phyloP scores from a whole-genome alignment of 1,140 invertebrate species.

The Papilio helenus region DNA sequence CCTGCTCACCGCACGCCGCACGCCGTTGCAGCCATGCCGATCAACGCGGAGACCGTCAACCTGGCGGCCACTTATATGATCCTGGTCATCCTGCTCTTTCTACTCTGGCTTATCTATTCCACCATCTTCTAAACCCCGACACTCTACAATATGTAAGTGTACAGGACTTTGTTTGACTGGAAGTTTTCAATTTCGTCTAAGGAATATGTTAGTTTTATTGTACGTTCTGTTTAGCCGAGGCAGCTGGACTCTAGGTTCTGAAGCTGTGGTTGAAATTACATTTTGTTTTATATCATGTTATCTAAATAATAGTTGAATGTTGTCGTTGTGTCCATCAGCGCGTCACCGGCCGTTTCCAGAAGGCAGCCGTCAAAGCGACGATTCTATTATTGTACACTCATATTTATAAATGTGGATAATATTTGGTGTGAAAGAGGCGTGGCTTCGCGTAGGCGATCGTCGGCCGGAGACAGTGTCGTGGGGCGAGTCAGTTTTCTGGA shows the following conservation, averaged over 20 bases:
- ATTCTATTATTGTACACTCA: conserved; percentile 60
- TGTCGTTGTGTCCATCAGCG: neutral
- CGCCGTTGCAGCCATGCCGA: conserved; percentile 71
- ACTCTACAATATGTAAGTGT: conserved; percentile 42
- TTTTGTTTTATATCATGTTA: neutral
- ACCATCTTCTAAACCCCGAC: conserved; percentile 66
- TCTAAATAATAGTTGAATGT: neutral
- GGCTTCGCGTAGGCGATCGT: conserved; percentile 59
- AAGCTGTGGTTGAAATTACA: neutral
- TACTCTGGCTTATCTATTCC: conserved; percentile 79
- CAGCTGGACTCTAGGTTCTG: neutral
- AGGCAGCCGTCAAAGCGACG: conserved; percentile 51
- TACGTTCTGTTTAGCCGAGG: neutral
- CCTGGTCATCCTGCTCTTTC: conserved; percentile 79
- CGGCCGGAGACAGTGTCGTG: conserved; percentile 55
- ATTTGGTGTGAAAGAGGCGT: conserved; percentile 63
- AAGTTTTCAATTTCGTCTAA: neutral
- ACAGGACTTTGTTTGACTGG: conserved; percentile 22
- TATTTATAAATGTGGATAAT: conserved; percentile 72
- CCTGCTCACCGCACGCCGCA: conserved; percentile 38
- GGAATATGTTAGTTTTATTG: neutral
- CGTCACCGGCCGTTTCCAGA: conserved; percentile 41
- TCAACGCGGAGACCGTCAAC: conserved; percentile 81
- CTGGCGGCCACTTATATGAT: conserved; percentile 81
- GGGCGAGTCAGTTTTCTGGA: conserved; percentile 69